Evolutionary conservation across 2,888 invertebrate genomes (phyloP).

Genomic region (Unio pictorum): DNA sequence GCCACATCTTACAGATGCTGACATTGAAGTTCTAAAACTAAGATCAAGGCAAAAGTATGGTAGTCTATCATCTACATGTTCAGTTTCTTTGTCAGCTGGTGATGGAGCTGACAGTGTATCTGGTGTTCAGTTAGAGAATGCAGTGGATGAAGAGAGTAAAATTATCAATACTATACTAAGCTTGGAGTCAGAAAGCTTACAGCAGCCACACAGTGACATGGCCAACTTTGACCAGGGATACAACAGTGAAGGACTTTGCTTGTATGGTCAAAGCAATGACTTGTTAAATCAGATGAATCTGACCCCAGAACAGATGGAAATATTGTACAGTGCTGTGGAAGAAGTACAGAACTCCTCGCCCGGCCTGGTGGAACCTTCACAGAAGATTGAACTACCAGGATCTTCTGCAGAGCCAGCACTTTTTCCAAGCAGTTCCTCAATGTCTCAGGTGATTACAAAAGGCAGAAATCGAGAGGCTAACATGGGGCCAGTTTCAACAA

Average conservation of each 20-base stretch:
- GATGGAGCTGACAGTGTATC: background rate
- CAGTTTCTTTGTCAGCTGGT: slow-evolving; percentile 2
- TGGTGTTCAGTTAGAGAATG: slow-evolving; percentile 5
- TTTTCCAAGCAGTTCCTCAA: slow-evolving; percentile 11
- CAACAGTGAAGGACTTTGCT: slow-evolving; percentile 14
- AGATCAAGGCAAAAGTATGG: slow-evolving; percentile 17
- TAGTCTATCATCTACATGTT: background rate
- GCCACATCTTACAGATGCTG: slow-evolving; percentile 63
- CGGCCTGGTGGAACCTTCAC: slow-evolving; percentile 14
- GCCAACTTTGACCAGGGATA: slow-evolving; percentile 13
- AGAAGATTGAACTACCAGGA: no score
- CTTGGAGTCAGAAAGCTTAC: slow-evolving; percentile 50
- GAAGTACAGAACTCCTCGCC: slow-evolving; percentile 51
- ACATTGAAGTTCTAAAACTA: slow-evolving; percentile 55
- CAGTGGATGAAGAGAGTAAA: slow-evolving; percentile 53
- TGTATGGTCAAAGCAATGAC: slow-evolving; percentile 20
- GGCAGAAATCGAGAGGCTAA: no score
- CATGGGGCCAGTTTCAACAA: no score
- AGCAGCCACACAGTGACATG: background rate
- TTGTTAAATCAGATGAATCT: slow-evolving; percentile 51
- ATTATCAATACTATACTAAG: slow-evolving; percentile 63
- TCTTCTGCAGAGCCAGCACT: no score
- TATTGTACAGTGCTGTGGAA: slow-evolving; percentile 55
- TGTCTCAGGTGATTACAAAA: no score
- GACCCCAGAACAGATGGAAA: slow-evolving; percentile 61